phyloP scores from a whole-genome alignment of 2,888 invertebrate genomes.

The Athripsodes cinereus region DNA sequence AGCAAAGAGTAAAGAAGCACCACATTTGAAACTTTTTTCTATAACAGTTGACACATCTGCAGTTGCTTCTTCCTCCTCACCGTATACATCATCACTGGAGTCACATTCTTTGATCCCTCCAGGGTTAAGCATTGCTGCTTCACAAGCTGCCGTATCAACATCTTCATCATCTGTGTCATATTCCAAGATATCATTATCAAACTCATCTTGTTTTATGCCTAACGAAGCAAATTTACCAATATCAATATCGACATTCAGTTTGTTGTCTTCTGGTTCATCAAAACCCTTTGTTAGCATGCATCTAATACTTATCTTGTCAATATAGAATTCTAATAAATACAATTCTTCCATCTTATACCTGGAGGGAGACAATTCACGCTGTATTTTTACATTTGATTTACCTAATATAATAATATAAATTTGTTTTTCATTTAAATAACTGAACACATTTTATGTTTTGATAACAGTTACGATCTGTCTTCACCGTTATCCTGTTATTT shows the following conservation, averaged over 20 bases:
- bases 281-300: constrained; percentile 28
- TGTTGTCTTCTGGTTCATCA: constrained; percentile 30
- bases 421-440: background rate
- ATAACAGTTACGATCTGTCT: too few species aligned
- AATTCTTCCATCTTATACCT: constrained; percentile 44
- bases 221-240: constrained; percentile 48
- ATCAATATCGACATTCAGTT: constrained; percentile 42
- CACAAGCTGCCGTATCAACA: background rate
- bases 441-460: too few species aligned
- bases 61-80: background rate
- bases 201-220: constrained; percentile 45
- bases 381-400: background rate
- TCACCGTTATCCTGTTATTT: too few species aligned
- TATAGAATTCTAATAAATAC: constrained; percentile 51
- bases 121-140: constrained; percentile 40
- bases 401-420: background rate
- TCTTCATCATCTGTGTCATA: constrained; percentile 2
- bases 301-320: constrained; percentile 46
- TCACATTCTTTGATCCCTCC: constrained; percentile 35
- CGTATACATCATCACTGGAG: constrained; percentile 32
- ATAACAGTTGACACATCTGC: background rate
- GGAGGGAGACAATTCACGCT: constrained; percentile 10
- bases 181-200: constrained; percentile 30
- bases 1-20: constrained; percentile 50
- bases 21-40: constrained; percentile 42